Evolutionary conservation across 2,113 vertebrate genomes (phyloP).

Genomic region (Stigmatopora nigra): DNA sequence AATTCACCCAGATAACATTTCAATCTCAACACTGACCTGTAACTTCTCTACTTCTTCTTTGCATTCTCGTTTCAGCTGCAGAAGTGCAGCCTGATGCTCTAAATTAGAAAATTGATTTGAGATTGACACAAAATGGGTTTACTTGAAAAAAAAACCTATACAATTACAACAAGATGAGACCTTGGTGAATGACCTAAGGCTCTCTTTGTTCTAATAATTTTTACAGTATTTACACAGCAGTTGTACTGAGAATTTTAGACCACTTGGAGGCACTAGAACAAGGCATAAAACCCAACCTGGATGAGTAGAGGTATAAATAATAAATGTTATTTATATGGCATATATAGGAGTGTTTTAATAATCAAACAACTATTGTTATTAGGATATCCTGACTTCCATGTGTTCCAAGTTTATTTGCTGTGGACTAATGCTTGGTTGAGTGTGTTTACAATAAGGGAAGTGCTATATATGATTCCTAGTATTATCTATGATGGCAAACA

Average conservation of each 20-base stretch:
- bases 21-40: conserved; percentile 69
- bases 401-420: not conserved
- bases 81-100: conserved; percentile 93
- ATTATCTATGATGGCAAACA: conserved; percentile 24
- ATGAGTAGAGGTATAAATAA: too few relatives aligned
- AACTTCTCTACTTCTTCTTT: conserved; percentile 86
- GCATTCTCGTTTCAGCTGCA: conserved; percentile 90
- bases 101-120: conserved; percentile 27
- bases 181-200: not conserved
- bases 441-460: conserved; percentile 31
- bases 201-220: not conserved
- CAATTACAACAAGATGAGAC: not conserved
- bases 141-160: not conserved
- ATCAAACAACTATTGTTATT: too few relatives aligned
- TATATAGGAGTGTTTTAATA: not conserved
- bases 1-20: not conserved
- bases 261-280: not conserved
- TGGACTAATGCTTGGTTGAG: conserved; percentile 43
- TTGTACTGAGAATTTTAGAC: not conserved
- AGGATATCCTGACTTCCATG: not conserved
- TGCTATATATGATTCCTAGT: conserved; percentile 11
- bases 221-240: not conserved
- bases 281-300: not conserved
- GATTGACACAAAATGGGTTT: too few relatives aligned
- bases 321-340: not conserved